Evolutionary conservation across 1,140 invertebrate species (phyloP).

Genomic region (Archegozetes longisetosus): DNA sequence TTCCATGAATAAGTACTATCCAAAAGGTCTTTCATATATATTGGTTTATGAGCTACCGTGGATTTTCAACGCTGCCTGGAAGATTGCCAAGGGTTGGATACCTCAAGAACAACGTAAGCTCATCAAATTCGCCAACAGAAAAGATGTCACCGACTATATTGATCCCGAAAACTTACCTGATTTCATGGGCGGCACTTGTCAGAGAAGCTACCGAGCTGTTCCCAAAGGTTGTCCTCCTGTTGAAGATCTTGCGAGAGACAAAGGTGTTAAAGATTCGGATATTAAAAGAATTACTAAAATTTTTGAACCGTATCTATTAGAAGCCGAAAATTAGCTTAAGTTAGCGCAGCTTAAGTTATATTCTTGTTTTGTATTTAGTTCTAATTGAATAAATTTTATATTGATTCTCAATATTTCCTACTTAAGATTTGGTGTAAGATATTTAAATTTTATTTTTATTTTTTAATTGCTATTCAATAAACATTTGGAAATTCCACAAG

Average conservation of each 20-base stretch:
- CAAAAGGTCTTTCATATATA: conserved; percentile 15
- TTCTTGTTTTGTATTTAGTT: too few relatives aligned
- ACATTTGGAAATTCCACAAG: not conserved
- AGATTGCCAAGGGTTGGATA: conserved; percentile 16
- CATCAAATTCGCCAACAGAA: conserved; percentile 16
- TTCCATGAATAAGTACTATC: conserved; percentile 17
- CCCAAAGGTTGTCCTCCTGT: conserved; percentile 12
- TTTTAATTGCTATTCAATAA: not conserved
- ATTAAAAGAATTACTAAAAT: not conserved
- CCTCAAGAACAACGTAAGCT: conserved; percentile 13
- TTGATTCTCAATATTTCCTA: not conserved
- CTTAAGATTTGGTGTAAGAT: not conserved
- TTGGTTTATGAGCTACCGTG: conserved; percentile 19
- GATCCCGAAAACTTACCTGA: conserved; percentile 17
- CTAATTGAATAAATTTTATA: too few relatives aligned
- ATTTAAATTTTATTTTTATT: not conserved
- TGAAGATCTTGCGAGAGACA: conserved; percentile 15
- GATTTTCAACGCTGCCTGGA: conserved; percentile 17
- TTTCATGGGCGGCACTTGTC: conserved; percentile 15
- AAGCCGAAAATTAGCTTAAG: conserved; percentile 7
- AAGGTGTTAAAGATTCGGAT: not conserved
- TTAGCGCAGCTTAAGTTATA: not conserved
- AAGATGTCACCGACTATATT: conserved; percentile 16
- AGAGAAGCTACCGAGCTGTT: not conserved
- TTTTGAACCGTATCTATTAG: conserved; percentile 3